Base-by-base conservation (phyloP, 2,113 vertebrate species). In the Sakesphorus luctuosus region DNA sequence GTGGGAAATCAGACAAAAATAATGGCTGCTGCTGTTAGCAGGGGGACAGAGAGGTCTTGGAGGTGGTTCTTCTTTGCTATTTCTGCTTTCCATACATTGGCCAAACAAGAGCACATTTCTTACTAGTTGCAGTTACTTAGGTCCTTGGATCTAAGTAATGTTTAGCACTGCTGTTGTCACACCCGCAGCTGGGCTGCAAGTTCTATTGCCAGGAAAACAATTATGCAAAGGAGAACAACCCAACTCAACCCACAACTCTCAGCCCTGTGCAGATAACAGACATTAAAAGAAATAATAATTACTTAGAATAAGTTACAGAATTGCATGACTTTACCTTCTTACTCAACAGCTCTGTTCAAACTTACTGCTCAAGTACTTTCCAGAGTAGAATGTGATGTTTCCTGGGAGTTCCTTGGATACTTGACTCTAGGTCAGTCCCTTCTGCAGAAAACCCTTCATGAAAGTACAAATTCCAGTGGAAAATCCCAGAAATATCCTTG, bases 381-480 rank as follows among this genome's bases (percentile, higher is more conserved):
- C 63, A 61, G 80, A 69, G 52, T 78, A 73, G 67, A 84, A 93
- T 83, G n/a, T n/a, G n/a, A n/a, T 72, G 44, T 44, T 86, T 87
- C 65, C 84, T 94, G 49, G 33, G 50, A 84, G 77, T 26, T 74
- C 43, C 56, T 77, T 36, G 52, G 71, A 79, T 69, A 75, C 55
- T 87, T 85, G 55, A 53, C 50, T 47, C 46, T 81, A 77, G 73
- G 56, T 78, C 80, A 92, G 61, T 68, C 38, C 87, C 31, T 93
- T 69, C 72, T 82, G 55, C 69, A 77, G 85, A 95, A 95, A 92
- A 67, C 20, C 13, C 40, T 94, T 76, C 63, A n/a, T 56, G 88
- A 88, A 91, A 88, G 75, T 87, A 89, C 81, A 90, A 69, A 93
- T 91, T 67, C 67, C 75, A 79, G 13, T 87, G 94, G 93, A 95